These are phyloP conservation scores for Anthophora plumipes DNA, from an alignment of 2,888 invertebrate species.

Conservation along the genomic window DNA sequence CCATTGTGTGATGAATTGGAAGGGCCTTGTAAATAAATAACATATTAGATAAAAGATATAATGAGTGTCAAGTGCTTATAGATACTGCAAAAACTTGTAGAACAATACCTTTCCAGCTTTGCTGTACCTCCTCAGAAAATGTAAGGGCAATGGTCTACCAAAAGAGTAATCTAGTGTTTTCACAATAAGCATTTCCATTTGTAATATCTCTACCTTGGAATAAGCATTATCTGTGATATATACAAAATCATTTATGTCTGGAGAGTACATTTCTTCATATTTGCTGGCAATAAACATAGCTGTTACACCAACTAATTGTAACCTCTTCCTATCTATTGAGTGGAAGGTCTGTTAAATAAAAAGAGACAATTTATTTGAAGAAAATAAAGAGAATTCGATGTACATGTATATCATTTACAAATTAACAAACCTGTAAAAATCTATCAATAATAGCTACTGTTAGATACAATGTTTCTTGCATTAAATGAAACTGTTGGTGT, in stretches of 20 bases:
- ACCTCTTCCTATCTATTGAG: conserved; percentile 88
- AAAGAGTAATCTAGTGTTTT: conserved; percentile 91
- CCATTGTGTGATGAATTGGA: conserved; percentile 90
- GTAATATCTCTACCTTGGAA: conserved; percentile 90
- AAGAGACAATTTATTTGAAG: conserved; percentile 44
- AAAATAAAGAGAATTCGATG: not conserved
- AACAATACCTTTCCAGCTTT: conserved; percentile 85
- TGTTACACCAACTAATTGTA: conserved; percentile 95
- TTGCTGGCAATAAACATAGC: conserved; percentile 96
- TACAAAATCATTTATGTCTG: conserved; percentile 94
- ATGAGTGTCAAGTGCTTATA: not conserved
- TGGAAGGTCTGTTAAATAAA: conserved; percentile 86
- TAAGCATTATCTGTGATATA: conserved; percentile 96
- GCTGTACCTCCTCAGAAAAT: conserved; percentile 93
- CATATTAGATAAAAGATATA: not conserved
- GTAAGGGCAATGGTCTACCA: conserved; percentile 94
- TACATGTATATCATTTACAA: not conserved
- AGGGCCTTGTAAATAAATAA: conserved; percentile 86
- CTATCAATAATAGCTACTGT: conserved; percentile 95
- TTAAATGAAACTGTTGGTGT: conserved; percentile 93
- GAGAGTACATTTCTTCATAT: conserved; percentile 97
- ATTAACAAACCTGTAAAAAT: conserved; percentile 90
- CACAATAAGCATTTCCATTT: conserved; percentile 93
- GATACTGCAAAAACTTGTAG: not conserved
- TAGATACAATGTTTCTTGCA: conserved; percentile 95